phyloP scores from a whole-genome alignment of 2,888 invertebrate species.

The Mesorhabditis sp. region DNA sequence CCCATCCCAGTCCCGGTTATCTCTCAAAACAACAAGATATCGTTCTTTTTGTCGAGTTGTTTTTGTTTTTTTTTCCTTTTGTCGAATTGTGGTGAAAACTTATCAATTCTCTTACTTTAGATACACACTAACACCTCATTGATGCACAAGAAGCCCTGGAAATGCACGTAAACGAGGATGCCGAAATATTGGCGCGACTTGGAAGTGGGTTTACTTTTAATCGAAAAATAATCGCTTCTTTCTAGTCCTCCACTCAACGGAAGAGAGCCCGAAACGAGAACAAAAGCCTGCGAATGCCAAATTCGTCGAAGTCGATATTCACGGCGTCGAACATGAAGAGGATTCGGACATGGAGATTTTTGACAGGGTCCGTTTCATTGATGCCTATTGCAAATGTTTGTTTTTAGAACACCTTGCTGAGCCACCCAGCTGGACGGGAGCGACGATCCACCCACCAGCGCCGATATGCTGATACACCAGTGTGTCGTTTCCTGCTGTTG shows the following conservation, averaged over 20 bases:
- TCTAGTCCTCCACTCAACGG: constrained; percentile 40
- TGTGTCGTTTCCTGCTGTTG: constrained; percentile 8
- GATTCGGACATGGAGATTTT: background rate
- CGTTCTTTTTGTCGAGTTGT: no score
- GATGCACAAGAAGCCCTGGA: constrained; percentile 8
- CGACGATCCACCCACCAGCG: background rate
- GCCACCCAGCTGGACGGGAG: background rate
- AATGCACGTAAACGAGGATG: constrained; percentile 39
- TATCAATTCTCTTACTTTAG: background rate
- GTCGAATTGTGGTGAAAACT: background rate
- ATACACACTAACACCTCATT: constrained; percentile 5
- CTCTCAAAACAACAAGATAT: no score
- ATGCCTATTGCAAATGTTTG: background rate
- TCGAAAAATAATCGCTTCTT: constrained; percentile 5
- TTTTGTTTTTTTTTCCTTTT: background rate
- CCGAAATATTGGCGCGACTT: constrained; percentile 38
- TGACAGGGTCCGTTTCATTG: constrained; percentile 1
- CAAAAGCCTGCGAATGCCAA: constrained; percentile 16
- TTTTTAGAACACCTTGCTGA: background rate
- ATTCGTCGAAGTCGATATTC: constrained; percentile 30
- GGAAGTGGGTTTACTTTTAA: constrained; percentile 35
- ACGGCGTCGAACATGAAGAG: constrained; percentile 10
- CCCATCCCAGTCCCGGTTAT: no score
- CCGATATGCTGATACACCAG: constrained; percentile 10
- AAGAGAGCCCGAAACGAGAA: constrained; percentile 26